Conservation (phyloP, 1,140 invertebrate species). For the Apis laboriosa region DNA sequence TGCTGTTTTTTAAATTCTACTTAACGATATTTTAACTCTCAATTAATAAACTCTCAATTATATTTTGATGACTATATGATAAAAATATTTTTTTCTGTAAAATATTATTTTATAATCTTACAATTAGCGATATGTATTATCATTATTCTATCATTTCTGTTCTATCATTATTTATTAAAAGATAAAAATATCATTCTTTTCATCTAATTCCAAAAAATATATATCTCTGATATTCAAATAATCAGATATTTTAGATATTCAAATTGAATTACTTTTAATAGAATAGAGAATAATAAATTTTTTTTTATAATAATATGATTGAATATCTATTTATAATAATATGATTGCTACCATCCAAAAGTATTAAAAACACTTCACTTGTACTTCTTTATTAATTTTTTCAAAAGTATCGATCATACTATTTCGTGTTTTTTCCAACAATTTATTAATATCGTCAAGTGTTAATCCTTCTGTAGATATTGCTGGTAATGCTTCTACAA, state of each 20-base stretch:
- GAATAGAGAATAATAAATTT: constrained; percentile 47
- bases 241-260: neutral
- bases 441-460: constrained; percentile 85
- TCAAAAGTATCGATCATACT: constrained; percentile 86
- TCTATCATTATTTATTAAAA: too few relatives aligned
- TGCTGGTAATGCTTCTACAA: constrained; percentile 89
- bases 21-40: too few relatives aligned
- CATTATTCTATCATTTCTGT: too few relatives aligned
- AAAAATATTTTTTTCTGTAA: too few relatives aligned
- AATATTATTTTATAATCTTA: too few relatives aligned
- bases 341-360: constrained; percentile 54
- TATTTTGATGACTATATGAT: too few relatives aligned
- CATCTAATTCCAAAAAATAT: too few relatives aligned
- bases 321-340: constrained; percentile 7
- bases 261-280: constrained; percentile 18
- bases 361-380: constrained; percentile 65
- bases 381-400: constrained; percentile 84
- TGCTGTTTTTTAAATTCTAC: too few relatives aligned
- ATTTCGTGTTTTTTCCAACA: constrained; percentile 85
- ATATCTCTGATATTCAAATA: too few relatives aligned
- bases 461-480: constrained; percentile 89
- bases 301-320: constrained; percentile 33
- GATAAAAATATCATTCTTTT: too few relatives aligned
- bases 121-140: too few relatives aligned
- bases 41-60: too few relatives aligned